Conservation (phyloP, 2,888 invertebrate species). For the Lucinisca nassula region DNA sequence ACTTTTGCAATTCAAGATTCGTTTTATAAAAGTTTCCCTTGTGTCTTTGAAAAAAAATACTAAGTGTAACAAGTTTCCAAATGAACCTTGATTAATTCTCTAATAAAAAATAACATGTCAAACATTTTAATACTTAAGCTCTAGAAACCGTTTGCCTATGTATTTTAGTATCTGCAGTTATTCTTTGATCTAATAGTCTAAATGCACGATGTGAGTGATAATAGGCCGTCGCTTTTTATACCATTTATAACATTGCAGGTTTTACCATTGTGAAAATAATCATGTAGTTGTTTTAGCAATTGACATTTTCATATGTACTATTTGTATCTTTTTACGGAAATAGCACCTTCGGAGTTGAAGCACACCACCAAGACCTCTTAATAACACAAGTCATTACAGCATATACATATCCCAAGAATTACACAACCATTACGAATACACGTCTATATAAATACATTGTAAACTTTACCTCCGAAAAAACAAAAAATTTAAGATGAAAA, state of each 20-base stretch:
- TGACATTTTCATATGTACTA: not conserved
- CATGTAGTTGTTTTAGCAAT: not conserved
- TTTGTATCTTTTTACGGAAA: not conserved
- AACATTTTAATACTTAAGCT: not conserved
- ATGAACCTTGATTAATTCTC: not conserved
- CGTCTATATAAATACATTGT: too few relatives aligned
- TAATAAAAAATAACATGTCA: not conserved
- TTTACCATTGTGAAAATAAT: not conserved
- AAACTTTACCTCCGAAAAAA: too few relatives aligned
- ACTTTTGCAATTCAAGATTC: too few relatives aligned
- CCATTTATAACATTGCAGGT: constrained; percentile 34
- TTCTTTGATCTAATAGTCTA: not conserved
- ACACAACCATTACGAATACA: too few relatives aligned
- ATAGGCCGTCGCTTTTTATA: constrained; percentile 11
- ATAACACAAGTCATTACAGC: too few relatives aligned
- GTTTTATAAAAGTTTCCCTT: too few relatives aligned
- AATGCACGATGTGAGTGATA: constrained; percentile 14
- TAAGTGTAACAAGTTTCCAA: constrained; percentile 1
- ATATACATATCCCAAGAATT: too few relatives aligned
- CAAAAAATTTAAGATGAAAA: too few relatives aligned
- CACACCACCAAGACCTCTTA: too few relatives aligned
- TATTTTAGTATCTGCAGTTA: constrained; percentile 27
- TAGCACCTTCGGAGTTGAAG: not conserved
- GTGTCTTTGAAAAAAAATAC: too few relatives aligned
- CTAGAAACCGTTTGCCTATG: not conserved